phyloP scores from a whole-genome alignment of 1,140 invertebrate species.

The Phymorhynchus buccinoides region DNA sequence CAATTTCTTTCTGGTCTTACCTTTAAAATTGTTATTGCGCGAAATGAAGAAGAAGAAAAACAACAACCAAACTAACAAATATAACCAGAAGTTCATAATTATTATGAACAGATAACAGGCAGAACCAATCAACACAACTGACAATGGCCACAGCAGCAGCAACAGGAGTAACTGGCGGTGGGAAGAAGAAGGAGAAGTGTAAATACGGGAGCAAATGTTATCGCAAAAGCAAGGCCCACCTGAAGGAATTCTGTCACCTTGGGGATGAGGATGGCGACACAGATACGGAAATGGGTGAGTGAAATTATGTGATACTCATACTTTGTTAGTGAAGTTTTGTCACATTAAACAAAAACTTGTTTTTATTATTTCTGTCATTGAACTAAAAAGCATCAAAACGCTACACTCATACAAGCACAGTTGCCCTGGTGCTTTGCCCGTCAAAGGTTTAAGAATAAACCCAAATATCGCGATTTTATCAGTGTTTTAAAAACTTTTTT shows the following conservation, averaged over 20 bases:
- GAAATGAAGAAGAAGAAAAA: not conserved
- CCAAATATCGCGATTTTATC: too few relatives aligned
- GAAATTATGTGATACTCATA: not conserved
- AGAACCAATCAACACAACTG: too few relatives aligned
- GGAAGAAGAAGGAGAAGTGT: constrained; percentile 49
- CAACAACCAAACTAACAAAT: not conserved
- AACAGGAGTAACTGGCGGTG: constrained; percentile 14
- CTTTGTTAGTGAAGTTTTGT: not conserved
- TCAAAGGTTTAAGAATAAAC: too few relatives aligned
- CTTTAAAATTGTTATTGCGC: not conserved
- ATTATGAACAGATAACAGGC: too few relatives aligned
- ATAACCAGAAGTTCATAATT: not conserved
- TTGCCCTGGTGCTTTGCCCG: too few relatives aligned
- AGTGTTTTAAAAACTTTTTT: too few relatives aligned
- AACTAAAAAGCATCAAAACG: too few relatives aligned
- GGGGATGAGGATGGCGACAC: constrained; percentile 47
- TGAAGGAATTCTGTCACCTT: constrained; percentile 59
- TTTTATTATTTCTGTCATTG: not conserved
- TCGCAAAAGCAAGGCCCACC: constrained; percentile 61
- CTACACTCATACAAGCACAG: too few relatives aligned
- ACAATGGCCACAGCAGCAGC: not conserved
- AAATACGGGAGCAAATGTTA: constrained; percentile 66
- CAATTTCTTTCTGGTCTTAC: not conserved
- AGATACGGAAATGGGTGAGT: not conserved
- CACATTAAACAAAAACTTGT: not conserved